These are phyloP conservation scores for Esox masquinongy DNA, from an alignment of 2,797 vertebrate genomes.

Conservation along the genomic window DNA sequence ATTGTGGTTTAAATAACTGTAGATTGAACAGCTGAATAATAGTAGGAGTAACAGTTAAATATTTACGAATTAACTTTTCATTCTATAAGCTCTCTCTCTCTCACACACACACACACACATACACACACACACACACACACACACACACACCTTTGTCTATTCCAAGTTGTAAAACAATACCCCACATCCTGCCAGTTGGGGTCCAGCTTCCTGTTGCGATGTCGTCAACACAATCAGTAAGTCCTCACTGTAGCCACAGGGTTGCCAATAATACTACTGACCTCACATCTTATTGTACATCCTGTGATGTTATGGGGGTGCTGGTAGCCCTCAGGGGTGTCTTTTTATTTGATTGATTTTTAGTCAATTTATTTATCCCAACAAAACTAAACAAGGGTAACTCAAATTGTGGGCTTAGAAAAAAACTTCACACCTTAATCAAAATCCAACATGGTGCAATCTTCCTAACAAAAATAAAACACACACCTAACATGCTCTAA, in stretches of 20 bases:
- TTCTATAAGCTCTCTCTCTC: background rate
- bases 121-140: background rate
- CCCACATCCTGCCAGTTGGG: constrained; percentile 43
- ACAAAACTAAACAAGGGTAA: too few relatives aligned
- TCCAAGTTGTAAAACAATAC: constrained; percentile 49
- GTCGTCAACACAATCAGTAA: constrained; percentile 20
- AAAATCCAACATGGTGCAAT: too few relatives aligned
- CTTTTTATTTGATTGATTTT: too few relatives aligned
- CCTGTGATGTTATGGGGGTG: too few relatives aligned
- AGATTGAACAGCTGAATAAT: background rate
- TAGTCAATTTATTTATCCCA: too few relatives aligned
- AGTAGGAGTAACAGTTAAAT: too few relatives aligned
- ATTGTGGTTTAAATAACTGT: background rate
- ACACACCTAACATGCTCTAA: too few relatives aligned
- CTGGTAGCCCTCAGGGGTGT: too few relatives aligned
- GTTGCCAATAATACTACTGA: constrained; percentile 2
- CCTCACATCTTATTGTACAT: background rate
- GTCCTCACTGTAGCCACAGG: constrained; percentile 4
- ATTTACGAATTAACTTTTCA: background rate
- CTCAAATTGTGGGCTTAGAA: too few relatives aligned
- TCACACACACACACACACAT: background rate
- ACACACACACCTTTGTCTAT: constrained; percentile 18
- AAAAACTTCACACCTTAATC: too few relatives aligned
- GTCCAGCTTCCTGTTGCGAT: constrained; percentile 58
- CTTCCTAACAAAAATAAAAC: too few relatives aligned